These are phyloP conservation scores for Sarcophaga caerulescens DNA, from an alignment of 2,888 invertebrate genomes.

Conservation along the genomic window DNA sequence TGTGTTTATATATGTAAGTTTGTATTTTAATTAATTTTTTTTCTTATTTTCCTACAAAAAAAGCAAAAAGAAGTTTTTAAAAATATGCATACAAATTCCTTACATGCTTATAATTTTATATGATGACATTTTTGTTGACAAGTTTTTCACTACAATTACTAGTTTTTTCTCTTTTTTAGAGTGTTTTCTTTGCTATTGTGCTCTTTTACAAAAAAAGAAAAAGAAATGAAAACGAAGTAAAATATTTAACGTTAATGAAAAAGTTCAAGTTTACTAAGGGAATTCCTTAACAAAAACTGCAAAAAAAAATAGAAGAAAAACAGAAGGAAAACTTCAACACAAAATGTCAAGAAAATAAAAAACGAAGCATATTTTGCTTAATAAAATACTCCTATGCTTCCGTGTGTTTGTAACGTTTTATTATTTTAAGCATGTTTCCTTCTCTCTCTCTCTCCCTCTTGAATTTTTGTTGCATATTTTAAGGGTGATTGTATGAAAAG, in stretches of 20 bases:
- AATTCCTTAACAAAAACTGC: background rate
- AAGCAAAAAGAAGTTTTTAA: no score
- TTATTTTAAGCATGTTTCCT: background rate
- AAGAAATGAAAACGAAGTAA: slow-evolving; percentile 5
- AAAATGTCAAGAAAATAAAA: background rate
- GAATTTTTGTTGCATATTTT: slow-evolving; percentile 23
- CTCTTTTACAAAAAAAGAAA: background rate
- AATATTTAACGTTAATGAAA: slow-evolving; percentile 45
- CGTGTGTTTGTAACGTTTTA: background rate
- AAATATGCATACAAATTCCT: background rate
- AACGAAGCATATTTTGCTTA: background rate
- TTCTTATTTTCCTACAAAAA: background rate
- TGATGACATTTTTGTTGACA: background rate
- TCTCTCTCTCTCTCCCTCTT: background rate
- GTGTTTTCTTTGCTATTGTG: no score
- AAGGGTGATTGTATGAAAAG: background rate
- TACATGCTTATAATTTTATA: background rate
- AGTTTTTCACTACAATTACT: slow-evolving; percentile 14
- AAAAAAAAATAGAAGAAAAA: no score
- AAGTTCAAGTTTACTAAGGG: slow-evolving; percentile 45
- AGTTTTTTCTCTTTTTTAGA: background rate
- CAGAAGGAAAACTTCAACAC: no score
- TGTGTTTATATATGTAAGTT: background rate
- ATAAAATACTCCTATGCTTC: background rate
- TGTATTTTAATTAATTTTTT: background rate